These are phyloP conservation scores for Agrilus mali DNA, from an alignment of 2,888 invertebrate genomes.

Conservation along the genomic window DNA sequence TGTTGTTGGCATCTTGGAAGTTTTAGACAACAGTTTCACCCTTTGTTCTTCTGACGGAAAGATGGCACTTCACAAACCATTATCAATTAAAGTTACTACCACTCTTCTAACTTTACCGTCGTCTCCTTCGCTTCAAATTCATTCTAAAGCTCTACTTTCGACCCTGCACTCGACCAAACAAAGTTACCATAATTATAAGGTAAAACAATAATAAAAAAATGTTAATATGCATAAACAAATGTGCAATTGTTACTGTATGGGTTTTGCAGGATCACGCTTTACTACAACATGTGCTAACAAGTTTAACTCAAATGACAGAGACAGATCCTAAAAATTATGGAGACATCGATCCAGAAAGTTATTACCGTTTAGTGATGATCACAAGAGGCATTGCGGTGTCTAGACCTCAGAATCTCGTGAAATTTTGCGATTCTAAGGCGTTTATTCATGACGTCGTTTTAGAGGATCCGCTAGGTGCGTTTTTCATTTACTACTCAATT, in stretches of 20 bases:
- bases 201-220: conserved; percentile 1
- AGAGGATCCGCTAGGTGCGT: conserved; percentile 31
- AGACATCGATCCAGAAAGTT: conserved; percentile 81
- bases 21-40: conserved; percentile 59
- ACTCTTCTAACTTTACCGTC: conserved; percentile 55
- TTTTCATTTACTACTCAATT: not conserved
- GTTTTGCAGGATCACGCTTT: conserved; percentile 65
- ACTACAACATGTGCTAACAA: conserved; percentile 59
- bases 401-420: conserved; percentile 67
- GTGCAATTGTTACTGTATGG: not conserved
- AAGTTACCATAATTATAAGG: conserved; percentile 75
- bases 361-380: conserved; percentile 72
- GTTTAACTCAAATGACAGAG: conserved; percentile 51
- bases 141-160: conserved; percentile 72
- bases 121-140: conserved; percentile 57
- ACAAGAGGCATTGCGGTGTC: conserved; percentile 76
- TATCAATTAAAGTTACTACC: conserved; percentile 53
- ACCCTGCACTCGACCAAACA: conserved; percentile 62
- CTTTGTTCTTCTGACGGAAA: conserved; percentile 39
- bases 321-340: conserved; percentile 41
- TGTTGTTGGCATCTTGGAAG: conserved; percentile 55
- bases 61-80: conserved; percentile 36
- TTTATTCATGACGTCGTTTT: conserved; percentile 33
- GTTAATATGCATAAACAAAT: not conserved
- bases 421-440: conserved; percentile 49